A percentile compares a stretch with the other conserved stretches of the same genome.
phyloP scores from a whole-genome alignment of 2,888 invertebrate genomes.

The Perithous albicinctus region DNA sequence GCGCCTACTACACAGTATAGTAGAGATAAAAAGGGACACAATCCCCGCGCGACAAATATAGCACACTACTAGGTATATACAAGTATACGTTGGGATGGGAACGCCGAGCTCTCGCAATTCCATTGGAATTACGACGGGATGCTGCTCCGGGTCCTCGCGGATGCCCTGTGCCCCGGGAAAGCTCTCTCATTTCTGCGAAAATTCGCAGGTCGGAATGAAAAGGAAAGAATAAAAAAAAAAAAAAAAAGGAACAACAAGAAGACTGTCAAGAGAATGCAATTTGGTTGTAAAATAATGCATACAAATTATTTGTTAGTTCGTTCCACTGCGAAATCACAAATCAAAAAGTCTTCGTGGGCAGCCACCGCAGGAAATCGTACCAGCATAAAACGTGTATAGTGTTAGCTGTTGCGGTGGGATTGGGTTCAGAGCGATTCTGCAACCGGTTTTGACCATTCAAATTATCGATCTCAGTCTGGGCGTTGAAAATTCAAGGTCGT shows the following conservation, averaged over 20 bases:
- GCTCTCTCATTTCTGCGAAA: conserved; percentile 40
- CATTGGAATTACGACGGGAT: conserved; percentile 55
- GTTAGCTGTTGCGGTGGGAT: neutral
- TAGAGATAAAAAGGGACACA: conserved; percentile 43
- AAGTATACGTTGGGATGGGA: conserved; percentile 31
- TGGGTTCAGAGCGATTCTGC: conserved; percentile 46
- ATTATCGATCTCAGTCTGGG: conserved; percentile 63
- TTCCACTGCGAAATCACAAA: conserved; percentile 32
- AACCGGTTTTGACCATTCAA: conserved; percentile 64
- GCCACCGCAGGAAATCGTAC: conserved; percentile 4
- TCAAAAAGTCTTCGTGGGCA: conserved; percentile 18
- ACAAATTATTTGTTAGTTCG: conserved; percentile 47
- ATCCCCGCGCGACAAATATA: conserved; percentile 32
- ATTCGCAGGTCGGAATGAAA: conserved; percentile 25
- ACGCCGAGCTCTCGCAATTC: conserved; percentile 44
- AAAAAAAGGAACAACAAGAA: neutral
- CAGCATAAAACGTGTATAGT: conserved; percentile 6
- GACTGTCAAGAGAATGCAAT: conserved; percentile 26
- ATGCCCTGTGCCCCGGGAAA: neutral
- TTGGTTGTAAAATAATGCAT: conserved; percentile 52
- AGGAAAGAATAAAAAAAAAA: neutral
- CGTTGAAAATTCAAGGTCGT: conserved; percentile 62
- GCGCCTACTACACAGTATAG: conserved; percentile 48
- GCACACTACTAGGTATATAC: conserved; percentile 21
- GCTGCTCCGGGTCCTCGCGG: conserved; percentile 7